Base-by-base conservation (phyloP, 2,888 invertebrate species). In the Yponomeuta malinellus region DNA sequence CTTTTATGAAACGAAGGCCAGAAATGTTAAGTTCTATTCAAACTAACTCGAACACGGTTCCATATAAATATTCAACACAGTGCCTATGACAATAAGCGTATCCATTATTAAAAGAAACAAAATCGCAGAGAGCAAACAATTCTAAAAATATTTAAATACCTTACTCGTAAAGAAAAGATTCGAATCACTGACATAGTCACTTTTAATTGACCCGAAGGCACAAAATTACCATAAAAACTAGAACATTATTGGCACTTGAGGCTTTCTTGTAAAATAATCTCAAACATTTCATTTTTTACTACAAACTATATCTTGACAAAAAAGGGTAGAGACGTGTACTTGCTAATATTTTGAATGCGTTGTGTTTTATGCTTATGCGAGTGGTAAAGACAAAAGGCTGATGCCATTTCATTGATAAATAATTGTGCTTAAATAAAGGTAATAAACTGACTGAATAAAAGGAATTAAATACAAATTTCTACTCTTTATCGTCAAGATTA, bases 1-100 rank as follows among this genome's bases (percentile, higher is more conserved):
- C 1, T 43, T 43, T 43, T 8, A 43, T 43, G 43, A 43, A 43
- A 43, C 8, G 5, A 3, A 8, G 8, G 43, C 8, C 9, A 1
- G 5, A 43, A 43, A 6, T 43, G 6, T 43, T 23, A 37, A 43
- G 8, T 43, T 43, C 5, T 43, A 43, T 3, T 8, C 15, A 4
- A 59, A 59, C 15, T 59, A 3, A 6, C 15, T 15, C 6, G 15
- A 59, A 59, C 15, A 8, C 15, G 3, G 52, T 59, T 59, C 15
- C 15, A 15, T 15, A 15, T 59, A 15, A 59, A 59, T 15, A 15
- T 12, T 59, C 12, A 15, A 59, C 15, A 59, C 52, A 59, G 1
- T 3, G 1, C 52, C 52, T 65, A 65, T 5, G 12, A 63, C 68
- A 72, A 71, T 73, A 73, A 73, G 73, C 73, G 73, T 73, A 73